Evolutionary conservation across 1,140 invertebrate genomes (phyloP), one percentile per base, ranked within the genome.

Genomic region (Phthorimaea operculella): DNA sequence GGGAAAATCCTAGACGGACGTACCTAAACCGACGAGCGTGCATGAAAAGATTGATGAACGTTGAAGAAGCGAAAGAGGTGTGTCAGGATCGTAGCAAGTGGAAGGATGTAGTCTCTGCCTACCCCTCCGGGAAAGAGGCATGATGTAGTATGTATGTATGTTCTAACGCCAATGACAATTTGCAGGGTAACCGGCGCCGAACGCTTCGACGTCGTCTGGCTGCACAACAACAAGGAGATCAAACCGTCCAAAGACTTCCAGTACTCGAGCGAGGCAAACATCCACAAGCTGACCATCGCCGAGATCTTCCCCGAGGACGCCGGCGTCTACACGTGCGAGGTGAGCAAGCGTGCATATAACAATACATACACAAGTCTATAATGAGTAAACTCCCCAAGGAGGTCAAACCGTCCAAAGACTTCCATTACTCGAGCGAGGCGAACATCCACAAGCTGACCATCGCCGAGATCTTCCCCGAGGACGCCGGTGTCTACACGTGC

Each of bases 141-240:
- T n/a, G n/a, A n/a, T n/a, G n/a, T n/a, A n/a, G n/a, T n/a, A n/a
- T n/a, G n/a, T n/a, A n/a, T n/a, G n/a, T n/a, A n/a, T 28, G 2
- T 28, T 28, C 21, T 28, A 28, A 28, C 6, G 2, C 6, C 21
- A 28, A 6, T 28, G 6, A 28, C 2, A 28, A 28, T n/a, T 58
- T 61, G 4, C 61, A 90, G 92, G 67, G 95, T 98, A 64, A 92
- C 93, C 68, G 95, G 94, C 8, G 92, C 94, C 5, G 89, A 93
- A 62, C 93, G 95, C 63, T 96, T 97, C 76, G 96, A 97, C 74
- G 94, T 98, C 1, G 89, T 96, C 48, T 99, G 97, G 97, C 87
- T 98, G 45, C 96, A 98, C 83, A 97, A 98, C 75, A 96, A 97
- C 81, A 97, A 97, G 79, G 95, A 98, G 81, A 97, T 99, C 66